Conservation (phyloP, 2,888 invertebrate species). For the Polia nebulosa region DNA sequence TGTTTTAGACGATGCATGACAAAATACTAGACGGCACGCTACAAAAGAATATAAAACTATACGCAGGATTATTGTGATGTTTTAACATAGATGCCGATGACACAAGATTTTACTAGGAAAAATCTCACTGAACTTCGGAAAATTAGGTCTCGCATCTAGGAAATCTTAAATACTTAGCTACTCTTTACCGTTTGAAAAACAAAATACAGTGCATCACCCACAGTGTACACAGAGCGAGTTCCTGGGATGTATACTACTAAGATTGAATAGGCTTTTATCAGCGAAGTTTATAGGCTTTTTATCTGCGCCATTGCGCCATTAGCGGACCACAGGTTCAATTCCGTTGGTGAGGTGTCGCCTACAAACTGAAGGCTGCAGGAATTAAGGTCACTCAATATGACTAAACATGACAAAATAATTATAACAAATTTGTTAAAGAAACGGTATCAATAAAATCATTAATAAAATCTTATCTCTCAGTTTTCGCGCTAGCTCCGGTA, state of each 20-base stretch:
- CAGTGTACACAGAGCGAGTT: too few species aligned
- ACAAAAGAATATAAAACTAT: not conserved
- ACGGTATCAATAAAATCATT: slow-evolving; percentile 5
- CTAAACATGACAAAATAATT: not conserved
- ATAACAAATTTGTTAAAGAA: slow-evolving; percentile 6
- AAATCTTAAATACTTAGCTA: too few species aligned
- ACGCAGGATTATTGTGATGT: not conserved
- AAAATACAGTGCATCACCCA: too few species aligned
- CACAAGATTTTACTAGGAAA: not conserved
- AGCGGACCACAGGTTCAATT: too few species aligned
- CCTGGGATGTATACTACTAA: too few species aligned
- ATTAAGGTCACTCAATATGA: slow-evolving; percentile 2
- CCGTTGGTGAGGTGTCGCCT: too few species aligned
- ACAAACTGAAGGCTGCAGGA: not conserved
- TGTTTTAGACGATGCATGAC: slow-evolving; percentile 5
- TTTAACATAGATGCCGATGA: not conserved
- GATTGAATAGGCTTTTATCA: too few species aligned
- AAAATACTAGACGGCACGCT: not conserved
- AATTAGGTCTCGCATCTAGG: not conserved
- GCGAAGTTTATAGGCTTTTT: too few species aligned
- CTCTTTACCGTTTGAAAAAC: too few species aligned
- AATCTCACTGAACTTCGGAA: too few species aligned
- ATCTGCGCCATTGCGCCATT: too few species aligned
- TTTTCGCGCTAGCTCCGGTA: slow-evolving; percentile 15
- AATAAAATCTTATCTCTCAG: slow-evolving; percentile 11